Percentiles rank a stretch among this genome's conserved stretches.
phyloP scores from a whole-genome alignment of 2,888 invertebrate genomes.

The Thera obeliscata region DNA sequence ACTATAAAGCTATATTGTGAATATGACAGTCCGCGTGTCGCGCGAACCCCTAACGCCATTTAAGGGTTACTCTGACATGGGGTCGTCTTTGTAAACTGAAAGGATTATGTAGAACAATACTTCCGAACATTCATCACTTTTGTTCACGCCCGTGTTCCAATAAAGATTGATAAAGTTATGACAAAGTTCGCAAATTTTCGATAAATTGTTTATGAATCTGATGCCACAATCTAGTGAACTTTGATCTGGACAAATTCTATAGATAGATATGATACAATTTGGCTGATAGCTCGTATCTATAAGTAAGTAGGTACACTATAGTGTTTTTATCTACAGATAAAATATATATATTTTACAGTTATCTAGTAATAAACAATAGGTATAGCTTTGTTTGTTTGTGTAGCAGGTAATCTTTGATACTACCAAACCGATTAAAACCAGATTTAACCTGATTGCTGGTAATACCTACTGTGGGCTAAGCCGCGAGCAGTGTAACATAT shows the following conservation, averaged over 20 bases:
- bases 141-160: slow-evolving; percentile 67
- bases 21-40: slow-evolving; percentile 81
- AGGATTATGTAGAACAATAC: slow-evolving; percentile 77
- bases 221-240: slow-evolving; percentile 9
- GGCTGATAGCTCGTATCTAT: too few species aligned
- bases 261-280: too few species aligned
- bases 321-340: too few species aligned
- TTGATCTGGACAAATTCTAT: not conserved
- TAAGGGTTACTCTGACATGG: slow-evolving; percentile 72
- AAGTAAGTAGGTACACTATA: too few species aligned
- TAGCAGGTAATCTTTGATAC: too few species aligned
- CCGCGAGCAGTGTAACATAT: too few species aligned
- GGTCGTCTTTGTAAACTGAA: slow-evolving; percentile 77
- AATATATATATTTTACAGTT: too few species aligned
- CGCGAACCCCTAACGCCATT: slow-evolving; percentile 62
- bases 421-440: too few species aligned
- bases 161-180: slow-evolving; percentile 67
- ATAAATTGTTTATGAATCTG: slow-evolving; percentile 12
- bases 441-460: too few species aligned
- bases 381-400: too few species aligned
- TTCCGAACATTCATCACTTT: slow-evolving; percentile 73
- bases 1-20: slow-evolving; percentile 79
- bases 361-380: too few species aligned
- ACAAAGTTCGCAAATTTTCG: slow-evolving; percentile 51
- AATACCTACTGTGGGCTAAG: too few species aligned